A percentile compares a stretch with the other conserved stretches of the same genome.
These are phyloP conservation scores for Pholis gunnellus DNA, from an alignment of 2,113 vertebrate species.

Conservation along the genomic window DNA sequence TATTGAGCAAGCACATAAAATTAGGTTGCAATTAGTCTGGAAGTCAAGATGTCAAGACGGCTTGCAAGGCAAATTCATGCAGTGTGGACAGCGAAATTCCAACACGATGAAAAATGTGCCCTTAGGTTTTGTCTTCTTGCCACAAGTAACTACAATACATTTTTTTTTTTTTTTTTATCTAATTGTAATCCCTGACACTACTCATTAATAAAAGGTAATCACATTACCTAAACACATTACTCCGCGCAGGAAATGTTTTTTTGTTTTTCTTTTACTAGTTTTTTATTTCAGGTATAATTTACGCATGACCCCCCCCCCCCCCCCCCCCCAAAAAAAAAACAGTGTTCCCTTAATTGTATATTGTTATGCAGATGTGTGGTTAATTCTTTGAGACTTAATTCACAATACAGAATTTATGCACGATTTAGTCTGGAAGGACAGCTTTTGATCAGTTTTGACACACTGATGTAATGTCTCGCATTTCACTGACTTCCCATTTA, in stretches of 20 bases:
- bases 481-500: constrained; percentile 40
- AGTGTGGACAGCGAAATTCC: neutral
- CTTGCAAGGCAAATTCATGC: neutral
- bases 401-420: constrained; percentile 16
- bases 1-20: neutral
- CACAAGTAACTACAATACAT: neutral
- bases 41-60: neutral
- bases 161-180: neutral
- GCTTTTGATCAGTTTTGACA: constrained; percentile 41
- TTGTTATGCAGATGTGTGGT: constrained; percentile 18
- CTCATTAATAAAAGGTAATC: neutral
- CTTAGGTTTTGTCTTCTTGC: neutral
- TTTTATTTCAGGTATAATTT: neutral
- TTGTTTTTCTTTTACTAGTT: neutral
- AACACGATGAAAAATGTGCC: neutral
- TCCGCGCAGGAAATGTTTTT: neutral
- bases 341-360: neutral
- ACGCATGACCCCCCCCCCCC: too few relatives aligned
- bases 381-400: constrained; percentile 11
- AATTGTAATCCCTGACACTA: neutral
- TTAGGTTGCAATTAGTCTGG: neutral
- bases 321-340: neutral
- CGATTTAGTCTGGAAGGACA: constrained; percentile 20
- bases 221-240: neutral
- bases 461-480: constrained; percentile 27